Percentiles rank a stretch among this genome's conserved stretches.
Evolutionary conservation across 2,113 vertebrate genomes (phyloP).

Genomic region (Laterallus jamaicensis): DNA sequence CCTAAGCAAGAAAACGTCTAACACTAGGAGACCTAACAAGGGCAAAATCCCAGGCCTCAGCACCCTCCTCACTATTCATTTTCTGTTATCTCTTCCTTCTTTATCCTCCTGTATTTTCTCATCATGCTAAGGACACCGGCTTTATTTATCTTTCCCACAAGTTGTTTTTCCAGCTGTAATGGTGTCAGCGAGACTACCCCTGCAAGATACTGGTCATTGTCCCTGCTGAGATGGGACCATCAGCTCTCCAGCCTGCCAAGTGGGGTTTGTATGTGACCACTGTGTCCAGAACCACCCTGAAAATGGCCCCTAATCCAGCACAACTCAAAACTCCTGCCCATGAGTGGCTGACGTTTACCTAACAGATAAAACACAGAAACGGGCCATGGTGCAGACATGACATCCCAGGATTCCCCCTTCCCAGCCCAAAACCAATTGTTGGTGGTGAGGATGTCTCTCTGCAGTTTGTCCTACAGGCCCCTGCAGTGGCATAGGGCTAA

Average conservation of each 20-base stretch:
- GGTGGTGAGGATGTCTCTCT: neutral
- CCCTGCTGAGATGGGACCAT: neutral
- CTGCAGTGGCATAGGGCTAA: neutral
- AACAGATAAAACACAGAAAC: neutral
- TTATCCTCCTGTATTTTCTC: neutral
- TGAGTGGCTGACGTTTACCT: accelerated
- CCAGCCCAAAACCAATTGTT: neutral
- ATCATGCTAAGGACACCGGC: neutral
- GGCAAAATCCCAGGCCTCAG: neutral
- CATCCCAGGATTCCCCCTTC: neutral
- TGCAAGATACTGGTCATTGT: neutral
- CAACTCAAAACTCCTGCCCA: neutral
- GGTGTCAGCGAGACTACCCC: neutral
- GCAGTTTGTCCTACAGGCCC: neutral
- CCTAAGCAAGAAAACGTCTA: neutral
- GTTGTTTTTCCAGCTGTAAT: neutral
- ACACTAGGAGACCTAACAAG: neutral
- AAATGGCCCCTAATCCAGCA: neutral
- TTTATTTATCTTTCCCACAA: neutral
- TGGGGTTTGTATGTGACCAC: accelerated
- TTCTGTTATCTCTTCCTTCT: neutral
- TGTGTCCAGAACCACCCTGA: neutral
- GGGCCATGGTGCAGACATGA: accelerated
- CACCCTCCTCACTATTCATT: neutral
- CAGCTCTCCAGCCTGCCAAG: neutral